A percentile compares a stretch with the other conserved stretches of the same genome.
Evolutionary conservation across 2,888 invertebrate genomes (phyloP).

Genomic region (Oeneis ivallda): DNA sequence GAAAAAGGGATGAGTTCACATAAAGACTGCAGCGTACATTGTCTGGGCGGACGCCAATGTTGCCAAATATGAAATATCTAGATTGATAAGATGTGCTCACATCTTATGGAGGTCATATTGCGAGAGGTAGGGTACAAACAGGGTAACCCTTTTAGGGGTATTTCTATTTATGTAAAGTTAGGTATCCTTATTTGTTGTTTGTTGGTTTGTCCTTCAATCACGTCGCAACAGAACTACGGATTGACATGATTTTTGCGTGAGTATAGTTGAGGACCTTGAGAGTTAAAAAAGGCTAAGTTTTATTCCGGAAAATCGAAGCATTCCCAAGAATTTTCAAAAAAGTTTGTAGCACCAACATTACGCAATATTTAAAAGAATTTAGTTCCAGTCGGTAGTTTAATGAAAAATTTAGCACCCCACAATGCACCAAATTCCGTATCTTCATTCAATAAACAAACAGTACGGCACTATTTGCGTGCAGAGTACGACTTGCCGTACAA

Average conservation of each 20-base stretch:
- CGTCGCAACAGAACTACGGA: no score
- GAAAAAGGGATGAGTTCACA: constrained; percentile 28
- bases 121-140: not conserved
- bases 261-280: no score
- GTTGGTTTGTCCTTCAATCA: no score
- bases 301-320: no score
- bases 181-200: not conserved
- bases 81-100: constrained; percentile 50
- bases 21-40: constrained; percentile 19
- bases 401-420: not conserved
- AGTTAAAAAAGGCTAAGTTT: no score
- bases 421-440: constrained; percentile 14
- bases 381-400: not conserved
- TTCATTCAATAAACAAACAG: constrained; percentile 34
- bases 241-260: no score
- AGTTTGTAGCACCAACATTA: not conserved
- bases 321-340: no score
- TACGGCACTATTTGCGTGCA: constrained; percentile 32
- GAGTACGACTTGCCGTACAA: constrained; percentile 34
- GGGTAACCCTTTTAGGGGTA: not conserved
- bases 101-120: constrained; percentile 39
- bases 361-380: constrained; percentile 6
- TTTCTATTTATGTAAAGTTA: no score
- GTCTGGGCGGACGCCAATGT: constrained; percentile 49
- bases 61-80: constrained; percentile 43